Base-by-base conservation (phyloP, 2,797 vertebrate species). In the Margarornis squamiger region DNA sequence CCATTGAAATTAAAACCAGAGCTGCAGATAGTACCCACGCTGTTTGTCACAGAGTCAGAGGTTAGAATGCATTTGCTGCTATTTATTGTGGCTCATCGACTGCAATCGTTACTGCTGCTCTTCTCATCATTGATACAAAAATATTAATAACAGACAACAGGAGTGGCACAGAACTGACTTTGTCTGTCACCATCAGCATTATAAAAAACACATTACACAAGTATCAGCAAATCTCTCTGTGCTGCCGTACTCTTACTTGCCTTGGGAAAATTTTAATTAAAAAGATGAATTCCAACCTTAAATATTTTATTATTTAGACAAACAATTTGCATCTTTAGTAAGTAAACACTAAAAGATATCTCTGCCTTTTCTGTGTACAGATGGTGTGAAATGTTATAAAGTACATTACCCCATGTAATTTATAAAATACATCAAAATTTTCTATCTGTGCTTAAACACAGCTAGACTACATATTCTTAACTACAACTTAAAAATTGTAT, bases 1-100 rank as follows among this genome's bases (percentile, higher is more conserved):
- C 97, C 85, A 88, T 1, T 82, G 97, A 97, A 98, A 98, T 98
- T 95, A 98, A 97, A 98, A 97, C 86, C 96, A 94, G 93, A 96
- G 87, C 84, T 16, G 92, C 89, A 94, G 95, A 97, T 86, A 94
- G 95, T 87, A 67, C 88, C 95, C 97, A 88, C 57, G 92, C 96
- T 97, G 97, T 96, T 97, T 96, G 96, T 96, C 94, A 76, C 78
- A 62, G 96, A 97, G 97, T 96, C 97, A 97, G 97, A 97, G 97
- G 97, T 97, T 94, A 96, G 97, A 94, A 97, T 94, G 95, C 95
- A 94, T 97, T 97, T 94, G 94, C 96, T 96, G 96, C 95, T 97
- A 92, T 96, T 98, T 96, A 97, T 95, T 95, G 93, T 94, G 96
- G 94, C 93, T 96, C 89, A 95, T 96, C 77, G 4, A 4, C 93